Evolutionary conservation across 2,888 invertebrate species (phyloP), one percentile per base, ranked within the genome.

Genomic region (Chrysina gloriosa): DNA sequence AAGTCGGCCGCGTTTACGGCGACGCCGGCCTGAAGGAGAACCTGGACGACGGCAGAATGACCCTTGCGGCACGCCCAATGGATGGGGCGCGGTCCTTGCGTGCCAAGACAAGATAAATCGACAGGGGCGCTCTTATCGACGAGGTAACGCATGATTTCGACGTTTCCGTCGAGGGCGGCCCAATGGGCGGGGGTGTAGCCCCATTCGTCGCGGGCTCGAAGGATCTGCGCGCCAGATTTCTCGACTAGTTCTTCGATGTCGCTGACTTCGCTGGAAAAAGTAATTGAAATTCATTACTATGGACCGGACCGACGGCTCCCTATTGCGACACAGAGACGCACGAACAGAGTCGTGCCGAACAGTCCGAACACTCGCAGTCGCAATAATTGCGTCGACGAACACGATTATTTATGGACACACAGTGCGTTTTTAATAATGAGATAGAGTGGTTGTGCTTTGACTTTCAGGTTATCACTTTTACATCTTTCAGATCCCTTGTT

Each of bases 41-140:
- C 87, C 84, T 96, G 96, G 3, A 95, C 95, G 14, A 96, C 90
- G 0, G 94, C 93, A 0, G 95, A 92, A 79, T 96, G 95, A 0
- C 96, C 96, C 81, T 96, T 95, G 36, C 96, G 71, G 78, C 95
- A 95, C 0, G 96, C 96, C 96, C 96, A 96, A 80, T 97, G 96
- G 71, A 96, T 94, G 0, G 96, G 96, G 23, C 93, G 87, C 0
- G 95, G 95, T 0, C 95, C 96, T 84, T 95, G 92, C 1, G 93
- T 94, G 52, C 95, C 95, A 54, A 94, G 85, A 76, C 95, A 95
- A 0, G 95, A 92, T 39, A 95, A 86, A 83, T 96, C 94, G 3
- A 96, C 89, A 0, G 94, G 94, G 2, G 93, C 93, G 21, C 90
- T 92, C 63, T 92, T 85, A 79, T 95, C 95, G 11, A 95, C 90